Conservation (phyloP, 2,888 invertebrate genomes). For the Ophion slaviceki region DNA sequence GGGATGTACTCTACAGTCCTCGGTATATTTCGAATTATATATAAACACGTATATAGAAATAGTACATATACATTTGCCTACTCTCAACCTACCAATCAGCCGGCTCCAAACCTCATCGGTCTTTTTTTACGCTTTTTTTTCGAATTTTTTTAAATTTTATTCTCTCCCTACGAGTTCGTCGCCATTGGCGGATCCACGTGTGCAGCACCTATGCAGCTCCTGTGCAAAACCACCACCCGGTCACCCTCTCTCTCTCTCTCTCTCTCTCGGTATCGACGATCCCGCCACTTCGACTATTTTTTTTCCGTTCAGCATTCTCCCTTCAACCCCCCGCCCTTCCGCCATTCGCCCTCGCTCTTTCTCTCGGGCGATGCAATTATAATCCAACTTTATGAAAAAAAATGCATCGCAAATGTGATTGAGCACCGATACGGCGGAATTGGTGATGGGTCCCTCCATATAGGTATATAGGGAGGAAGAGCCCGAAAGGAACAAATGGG, state of each 20-base stretch:
- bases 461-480: slow-evolving; percentile 15
- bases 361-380: slow-evolving; percentile 83
- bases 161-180: slow-evolving; percentile 70
- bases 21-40: slow-evolving; percentile 20
- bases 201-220: slow-evolving; percentile 53
- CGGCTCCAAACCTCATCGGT: slow-evolving; percentile 83
- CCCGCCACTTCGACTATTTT: slow-evolving; percentile 60
- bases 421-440: slow-evolving; percentile 83
- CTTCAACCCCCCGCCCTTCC: slow-evolving; percentile 10
- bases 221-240: slow-evolving; percentile 46
- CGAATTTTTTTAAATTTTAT: slow-evolving; percentile 77
- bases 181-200: slow-evolving; percentile 58
- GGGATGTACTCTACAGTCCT: slow-evolving; percentile 6
- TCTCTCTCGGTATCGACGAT: slow-evolving; percentile 60
- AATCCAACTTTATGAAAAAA: slow-evolving; percentile 83
- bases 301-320: slow-evolving; percentile 60
- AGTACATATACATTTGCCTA: slow-evolving; percentile 59
- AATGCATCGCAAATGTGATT: slow-evolving; percentile 84
- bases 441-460: slow-evolving; percentile 66
- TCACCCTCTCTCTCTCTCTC: slow-evolving; percentile 24
- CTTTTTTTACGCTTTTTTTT: slow-evolving; percentile 80
- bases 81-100: slow-evolving; percentile 81
- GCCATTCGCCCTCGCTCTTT: slow-evolving; percentile 40
- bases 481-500: slow-evolving; percentile 37
- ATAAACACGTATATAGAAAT: slow-evolving; percentile 22